Conservation (phyloP, 2,113 vertebrate genomes). For the Erinaceus europaeus region DNA sequence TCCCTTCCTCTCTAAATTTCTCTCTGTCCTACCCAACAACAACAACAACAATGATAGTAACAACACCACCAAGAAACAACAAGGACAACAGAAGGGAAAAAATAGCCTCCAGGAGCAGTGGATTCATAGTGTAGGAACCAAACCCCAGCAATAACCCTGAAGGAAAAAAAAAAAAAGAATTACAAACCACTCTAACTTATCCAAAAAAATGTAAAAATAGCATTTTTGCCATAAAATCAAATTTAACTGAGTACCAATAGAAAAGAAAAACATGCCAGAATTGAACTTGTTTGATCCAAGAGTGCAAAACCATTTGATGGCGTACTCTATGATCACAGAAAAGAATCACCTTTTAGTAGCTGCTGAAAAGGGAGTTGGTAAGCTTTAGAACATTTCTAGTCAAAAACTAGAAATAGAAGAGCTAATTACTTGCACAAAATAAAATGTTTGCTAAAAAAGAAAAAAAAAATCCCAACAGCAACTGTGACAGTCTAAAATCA, state of each 20-base stretch:
- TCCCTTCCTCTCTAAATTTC: too few relatives aligned
- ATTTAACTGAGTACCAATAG: not conserved
- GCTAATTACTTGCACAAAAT: not conserved
- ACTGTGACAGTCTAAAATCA: constrained; percentile 12
- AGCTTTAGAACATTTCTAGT: not conserved
- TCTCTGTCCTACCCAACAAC: too few relatives aligned
- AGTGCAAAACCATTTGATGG: not conserved
- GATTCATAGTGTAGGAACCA: too few relatives aligned
- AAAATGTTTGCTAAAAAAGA: constrained; percentile 15
- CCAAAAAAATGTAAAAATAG: not conserved
- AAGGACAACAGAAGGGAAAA: too few relatives aligned
- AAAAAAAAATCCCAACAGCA: too few relatives aligned
- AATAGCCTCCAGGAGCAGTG: too few relatives aligned
- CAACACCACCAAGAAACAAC: too few relatives aligned
- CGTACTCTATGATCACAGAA: not conserved
- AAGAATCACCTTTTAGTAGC: not conserved
- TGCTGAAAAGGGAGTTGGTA: not conserved
- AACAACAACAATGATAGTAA: too few relatives aligned
- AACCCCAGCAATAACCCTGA: too few relatives aligned
- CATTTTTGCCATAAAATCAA: not conserved
- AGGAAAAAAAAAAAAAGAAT: not conserved
- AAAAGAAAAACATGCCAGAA: not conserved
- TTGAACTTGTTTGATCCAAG: not conserved
- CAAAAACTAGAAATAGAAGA: constrained; percentile 32
- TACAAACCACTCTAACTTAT: constrained; percentile 3